Percentiles rank a stretch among this genome's conserved stretches.
Evolutionary conservation across 2,113 vertebrate genomes (phyloP).

Genomic region (Anser cygnoides): DNA sequence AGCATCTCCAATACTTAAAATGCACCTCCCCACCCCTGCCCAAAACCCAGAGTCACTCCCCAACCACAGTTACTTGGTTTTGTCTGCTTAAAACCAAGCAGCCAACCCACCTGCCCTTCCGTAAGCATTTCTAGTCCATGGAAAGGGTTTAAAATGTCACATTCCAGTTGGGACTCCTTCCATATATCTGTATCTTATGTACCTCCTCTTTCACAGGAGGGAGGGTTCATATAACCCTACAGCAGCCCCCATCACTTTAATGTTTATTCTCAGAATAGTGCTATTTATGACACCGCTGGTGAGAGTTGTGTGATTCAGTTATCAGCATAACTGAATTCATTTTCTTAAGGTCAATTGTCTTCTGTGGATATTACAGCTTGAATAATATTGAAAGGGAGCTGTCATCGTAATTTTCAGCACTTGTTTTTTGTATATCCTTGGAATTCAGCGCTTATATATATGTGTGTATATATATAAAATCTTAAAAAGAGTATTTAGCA

Average conservation of each 20-base stretch:
- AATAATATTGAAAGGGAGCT: neutral
- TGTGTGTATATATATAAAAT: neutral
- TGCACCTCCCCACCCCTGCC: neutral
- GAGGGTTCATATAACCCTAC: neutral
- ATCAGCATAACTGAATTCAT: conserved; percentile 25
- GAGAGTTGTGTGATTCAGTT: conserved; percentile 37
- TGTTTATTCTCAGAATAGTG: conserved; percentile 45
- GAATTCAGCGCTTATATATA: neutral
- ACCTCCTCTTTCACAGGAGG: neutral
- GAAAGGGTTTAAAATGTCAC: neutral
- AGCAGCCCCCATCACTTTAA: conserved; percentile 14
- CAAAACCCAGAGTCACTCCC: neutral
- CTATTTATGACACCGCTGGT: conserved; percentile 26
- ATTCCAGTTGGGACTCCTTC: neutral
- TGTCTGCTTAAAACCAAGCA: neutral
- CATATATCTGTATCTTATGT: neutral
- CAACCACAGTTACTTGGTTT: neutral
- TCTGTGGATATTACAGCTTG: neutral
- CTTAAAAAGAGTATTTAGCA: neutral
- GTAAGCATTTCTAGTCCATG: neutral
- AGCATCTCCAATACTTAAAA: neutral
- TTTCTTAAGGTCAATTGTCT: conserved; percentile 39
- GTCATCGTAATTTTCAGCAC: neutral
- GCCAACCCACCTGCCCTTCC: neutral
- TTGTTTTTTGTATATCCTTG: neutral